Conservation (phyloP, 2,888 invertebrate species). For the Euplagia quadripunctaria region DNA sequence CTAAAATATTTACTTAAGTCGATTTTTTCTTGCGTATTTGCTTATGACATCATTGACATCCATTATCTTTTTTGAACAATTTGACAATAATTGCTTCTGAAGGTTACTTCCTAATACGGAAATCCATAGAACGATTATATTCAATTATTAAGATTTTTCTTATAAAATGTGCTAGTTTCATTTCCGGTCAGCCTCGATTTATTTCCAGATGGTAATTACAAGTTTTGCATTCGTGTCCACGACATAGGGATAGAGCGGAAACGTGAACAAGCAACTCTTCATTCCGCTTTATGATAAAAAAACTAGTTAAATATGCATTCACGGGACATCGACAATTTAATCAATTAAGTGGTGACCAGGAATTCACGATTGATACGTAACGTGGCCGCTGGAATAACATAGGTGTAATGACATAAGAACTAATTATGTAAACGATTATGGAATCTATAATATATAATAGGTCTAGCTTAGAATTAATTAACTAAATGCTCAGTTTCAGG, state of each 20-base stretch:
- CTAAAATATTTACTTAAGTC: background rate
- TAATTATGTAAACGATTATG: background rate
- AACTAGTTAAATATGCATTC: constrained; percentile 10
- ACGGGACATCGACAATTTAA: constrained; percentile 19
- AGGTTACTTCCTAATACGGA: constrained; percentile 45
- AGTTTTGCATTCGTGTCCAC: constrained; percentile 35
- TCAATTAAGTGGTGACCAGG: constrained; percentile 23
- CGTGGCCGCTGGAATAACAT: background rate
- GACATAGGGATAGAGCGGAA: constrained; percentile 32
- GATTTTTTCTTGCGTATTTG: background rate
- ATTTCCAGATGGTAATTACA: constrained; percentile 39
- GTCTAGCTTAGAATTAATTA: no score
- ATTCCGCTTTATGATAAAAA: constrained; percentile 15
- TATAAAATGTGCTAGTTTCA: constrained; percentile 31
- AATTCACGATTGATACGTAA: constrained; percentile 6
- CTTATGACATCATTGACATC: constrained; percentile 9
- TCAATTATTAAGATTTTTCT: constrained; percentile 34
- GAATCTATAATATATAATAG: background rate
- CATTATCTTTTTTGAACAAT: constrained; percentile 15
- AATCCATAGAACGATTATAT: constrained; percentile 37
- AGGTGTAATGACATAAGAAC: background rate
- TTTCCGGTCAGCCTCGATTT: constrained; percentile 46
- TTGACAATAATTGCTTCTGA: constrained; percentile 36
- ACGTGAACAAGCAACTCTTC: constrained; percentile 9
- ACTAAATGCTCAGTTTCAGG: background rate